Percentiles rank a stretch among this genome's conserved stretches.
Conservation (phyloP, 2,113 vertebrate species). For the Ciconia maguari region DNA sequence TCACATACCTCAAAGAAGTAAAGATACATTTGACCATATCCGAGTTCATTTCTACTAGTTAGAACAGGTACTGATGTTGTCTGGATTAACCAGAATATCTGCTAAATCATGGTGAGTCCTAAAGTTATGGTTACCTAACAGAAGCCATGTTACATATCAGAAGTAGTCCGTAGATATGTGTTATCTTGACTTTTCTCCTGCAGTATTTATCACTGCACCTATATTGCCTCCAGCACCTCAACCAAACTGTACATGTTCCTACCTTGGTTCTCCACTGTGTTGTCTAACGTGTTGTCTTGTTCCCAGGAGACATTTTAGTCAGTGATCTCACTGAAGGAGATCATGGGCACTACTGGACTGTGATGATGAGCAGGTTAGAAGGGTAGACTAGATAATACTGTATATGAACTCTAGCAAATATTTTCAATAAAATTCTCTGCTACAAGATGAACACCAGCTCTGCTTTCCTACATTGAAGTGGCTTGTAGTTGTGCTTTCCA, state of each 20-base stretch:
- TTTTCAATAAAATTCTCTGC: background rate
- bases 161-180: background rate
- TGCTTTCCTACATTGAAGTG: background rate
- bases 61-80: background rate
- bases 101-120: background rate
- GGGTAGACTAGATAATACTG: background rate
- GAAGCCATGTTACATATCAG: background rate
- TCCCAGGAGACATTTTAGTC: background rate
- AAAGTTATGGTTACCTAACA: background rate
- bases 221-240: background rate
- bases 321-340: background rate
- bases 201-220: background rate
- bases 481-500: background rate
- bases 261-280: background rate
- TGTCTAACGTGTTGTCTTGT: background rate
- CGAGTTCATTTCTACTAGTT: background rate
- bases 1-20: background rate
- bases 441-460: background rate
- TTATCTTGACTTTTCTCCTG: background rate
- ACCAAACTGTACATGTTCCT: background rate
- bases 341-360: background rate
- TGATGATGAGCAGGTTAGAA: background rate
- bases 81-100: background rate
- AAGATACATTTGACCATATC: background rate
- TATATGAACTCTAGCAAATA: background rate